A percentile compares a stretch with the other conserved stretches of the same genome.
These are phyloP conservation scores for Ladona fulva DNA, from an alignment of 1,140 invertebrate species.

Conservation along the genomic window DNA sequence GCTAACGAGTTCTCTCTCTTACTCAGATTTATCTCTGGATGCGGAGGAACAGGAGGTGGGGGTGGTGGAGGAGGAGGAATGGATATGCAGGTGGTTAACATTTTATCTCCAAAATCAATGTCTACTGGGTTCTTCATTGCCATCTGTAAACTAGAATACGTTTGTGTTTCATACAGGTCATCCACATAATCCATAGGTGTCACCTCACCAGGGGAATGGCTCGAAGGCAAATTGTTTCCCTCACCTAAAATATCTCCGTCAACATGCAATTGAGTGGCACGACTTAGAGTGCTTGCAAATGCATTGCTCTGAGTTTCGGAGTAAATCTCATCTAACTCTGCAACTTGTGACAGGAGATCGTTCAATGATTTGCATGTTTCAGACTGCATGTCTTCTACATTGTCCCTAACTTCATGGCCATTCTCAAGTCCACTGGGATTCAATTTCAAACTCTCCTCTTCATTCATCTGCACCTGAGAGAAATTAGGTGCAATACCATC, in stretches of 20 bases:
- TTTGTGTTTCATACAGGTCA: conserved; percentile 58
- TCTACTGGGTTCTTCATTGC: conserved; percentile 75
- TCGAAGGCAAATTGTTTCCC: neutral
- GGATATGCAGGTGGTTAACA: neutral
- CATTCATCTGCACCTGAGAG: neutral
- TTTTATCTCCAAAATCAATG: conserved; percentile 30
- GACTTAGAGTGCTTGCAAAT: neutral
- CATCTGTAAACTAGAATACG: conserved; percentile 71
- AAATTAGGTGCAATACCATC: neutral
- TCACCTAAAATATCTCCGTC: conserved; percentile 5
- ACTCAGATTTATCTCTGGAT: conserved; percentile 23
- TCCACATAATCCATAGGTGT: conserved; percentile 40
- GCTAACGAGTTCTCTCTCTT: conserved; percentile 41
- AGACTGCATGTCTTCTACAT: conserved; percentile 27
- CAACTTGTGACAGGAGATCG: conserved; percentile 58
- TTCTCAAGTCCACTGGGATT: neutral
- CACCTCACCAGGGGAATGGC: neutral
- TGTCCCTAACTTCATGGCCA: conserved; percentile 18
- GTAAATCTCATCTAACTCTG: conserved; percentile 66
- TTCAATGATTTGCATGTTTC: conserved; percentile 48
- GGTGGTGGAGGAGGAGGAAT: neutral
- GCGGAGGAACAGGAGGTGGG: neutral
- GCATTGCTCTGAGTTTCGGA: conserved; percentile 47
- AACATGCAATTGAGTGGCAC: neutral
- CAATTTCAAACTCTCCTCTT: too few species aligned